A percentile compares a stretch with the other conserved stretches of the same genome.
Evolutionary conservation across 2,113 vertebrate genomes (phyloP).

Genomic region (Siniperca knerii): DNA sequence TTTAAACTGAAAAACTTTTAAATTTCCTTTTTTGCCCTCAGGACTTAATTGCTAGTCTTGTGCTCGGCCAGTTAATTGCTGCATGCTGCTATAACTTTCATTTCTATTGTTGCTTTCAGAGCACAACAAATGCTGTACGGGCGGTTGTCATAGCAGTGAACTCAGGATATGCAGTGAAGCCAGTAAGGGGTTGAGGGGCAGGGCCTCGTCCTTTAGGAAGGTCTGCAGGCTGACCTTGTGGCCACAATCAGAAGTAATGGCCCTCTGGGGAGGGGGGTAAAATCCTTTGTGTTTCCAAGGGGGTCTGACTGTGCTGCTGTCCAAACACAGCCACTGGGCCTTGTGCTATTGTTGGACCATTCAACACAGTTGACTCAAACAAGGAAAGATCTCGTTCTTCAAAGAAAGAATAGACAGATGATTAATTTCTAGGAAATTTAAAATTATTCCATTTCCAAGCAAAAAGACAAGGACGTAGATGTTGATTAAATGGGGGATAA

Average conservation of each 20-base stretch:
- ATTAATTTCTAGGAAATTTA: constrained; percentile 40
- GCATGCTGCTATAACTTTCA: constrained; percentile 55
- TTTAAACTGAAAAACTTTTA: constrained; percentile 32
- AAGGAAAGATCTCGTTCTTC: constrained; percentile 71
- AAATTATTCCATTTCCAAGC: constrained; percentile 24
- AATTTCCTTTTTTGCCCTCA: constrained; percentile 42
- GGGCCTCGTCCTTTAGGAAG: constrained; percentile 83
- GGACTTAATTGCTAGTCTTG: constrained; percentile 48
- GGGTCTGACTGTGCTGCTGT: constrained; percentile 71
- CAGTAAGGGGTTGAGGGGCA: constrained; percentile 57
- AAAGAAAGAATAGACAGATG: constrained; percentile 65
- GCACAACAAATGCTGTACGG: constrained; percentile 45
- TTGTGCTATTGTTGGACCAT: constrained; percentile 73
- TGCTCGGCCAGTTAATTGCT: constrained; percentile 33
- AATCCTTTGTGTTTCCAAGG: constrained; percentile 81
- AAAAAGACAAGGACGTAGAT: constrained; percentile 47
- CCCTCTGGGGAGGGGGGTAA: constrained; percentile 74
- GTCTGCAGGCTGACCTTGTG: constrained; percentile 86
- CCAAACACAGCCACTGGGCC: constrained; percentile 74
- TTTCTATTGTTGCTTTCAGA: constrained; percentile 59
- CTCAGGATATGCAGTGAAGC: constrained; percentile 71
- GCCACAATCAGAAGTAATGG: constrained; percentile 85
- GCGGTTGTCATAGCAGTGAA: constrained; percentile 79
- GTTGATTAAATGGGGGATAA: constrained; percentile 33
- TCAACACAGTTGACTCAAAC: constrained; percentile 65